Evolutionary conservation across 2,797 vertebrate species (phyloP), one percentile per base, ranked within the genome.

Genomic region (Anas acuta): DNA sequence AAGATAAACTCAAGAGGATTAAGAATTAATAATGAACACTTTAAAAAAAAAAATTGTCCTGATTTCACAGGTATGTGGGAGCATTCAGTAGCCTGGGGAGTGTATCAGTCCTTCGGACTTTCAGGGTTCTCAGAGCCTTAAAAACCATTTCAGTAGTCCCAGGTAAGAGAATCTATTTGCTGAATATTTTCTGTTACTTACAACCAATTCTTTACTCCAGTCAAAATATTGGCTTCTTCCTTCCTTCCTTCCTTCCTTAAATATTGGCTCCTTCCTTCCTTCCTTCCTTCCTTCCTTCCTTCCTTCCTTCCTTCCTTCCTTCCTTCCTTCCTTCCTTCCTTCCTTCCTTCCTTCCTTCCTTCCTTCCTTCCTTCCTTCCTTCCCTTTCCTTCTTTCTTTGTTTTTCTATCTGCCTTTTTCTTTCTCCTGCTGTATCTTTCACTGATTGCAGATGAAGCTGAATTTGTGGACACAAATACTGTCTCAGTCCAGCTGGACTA

Each of bases 141-240:
- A 99, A 99, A 98, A 99, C 99, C 25, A 99, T 99, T 96, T 99
- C 99, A 8, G 98, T 99, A 96, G 98, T 99, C 89, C 99, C 99
- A 98, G 99, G 99, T 99, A 98, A 98, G 98, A 96, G 91, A 53
- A 23, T 20, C 25, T 41, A 15, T 64, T 82, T 92, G 56, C 66
- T 89, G 70, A 88, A 54, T 87, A 51, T 58, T 94, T 91, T 84
- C 70, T 95, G 33, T 47, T 73, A 53, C 15, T 80, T 64, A 18
- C 2, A 91, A 35, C 21, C 28, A 7, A 53, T 82, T 95, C 49
- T 82, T 91, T 88, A 2, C 54, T 91, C 76, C 67, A 81, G 67
- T 45, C 22, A 60, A 62, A 92, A 32, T 2, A 0, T 23, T 89
- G 25, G 4, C 14, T 26, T 47, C 17, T 60, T 13, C 37, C 37